These are phyloP conservation scores for Catharus fuscescens DNA, from an alignment of 2,113 vertebrate species.

Conservation along the genomic window DNA sequence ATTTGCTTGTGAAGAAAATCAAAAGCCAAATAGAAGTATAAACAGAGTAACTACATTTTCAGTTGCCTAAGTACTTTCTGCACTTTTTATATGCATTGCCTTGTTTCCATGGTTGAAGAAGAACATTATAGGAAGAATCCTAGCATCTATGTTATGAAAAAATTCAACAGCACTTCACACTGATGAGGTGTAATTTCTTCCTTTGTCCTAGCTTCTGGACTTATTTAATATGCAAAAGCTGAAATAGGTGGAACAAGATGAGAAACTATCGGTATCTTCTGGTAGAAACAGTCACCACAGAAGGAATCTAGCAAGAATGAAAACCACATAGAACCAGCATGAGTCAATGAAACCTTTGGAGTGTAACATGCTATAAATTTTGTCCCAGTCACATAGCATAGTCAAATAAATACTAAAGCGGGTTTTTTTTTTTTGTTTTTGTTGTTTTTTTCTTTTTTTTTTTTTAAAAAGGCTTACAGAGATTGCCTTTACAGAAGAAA, in stretches of 20 bases:
- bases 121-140: neutral
- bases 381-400: neutral
- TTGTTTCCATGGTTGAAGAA: neutral
- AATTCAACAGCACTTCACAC: neutral
- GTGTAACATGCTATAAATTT: neutral
- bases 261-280: neutral
- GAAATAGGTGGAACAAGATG: neutral
- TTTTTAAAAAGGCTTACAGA: neutral
- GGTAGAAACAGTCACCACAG: neutral
- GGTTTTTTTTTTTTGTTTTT: too few species aligned
- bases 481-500: neutral
- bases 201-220: neutral
- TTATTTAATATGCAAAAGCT: neutral
- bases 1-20: neutral
- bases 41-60: neutral
- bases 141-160: neutral
- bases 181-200: neutral
- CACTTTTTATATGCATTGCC: neutral
- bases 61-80: neutral
- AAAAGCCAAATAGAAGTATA: neutral
- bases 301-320: neutral
- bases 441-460: too few species aligned
- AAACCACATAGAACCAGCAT: neutral
- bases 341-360: neutral
- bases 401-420: neutral